These are phyloP conservation scores for Pachypsylla venusta DNA, from an alignment of 1,140 invertebrate species.

Conservation along the genomic window DNA sequence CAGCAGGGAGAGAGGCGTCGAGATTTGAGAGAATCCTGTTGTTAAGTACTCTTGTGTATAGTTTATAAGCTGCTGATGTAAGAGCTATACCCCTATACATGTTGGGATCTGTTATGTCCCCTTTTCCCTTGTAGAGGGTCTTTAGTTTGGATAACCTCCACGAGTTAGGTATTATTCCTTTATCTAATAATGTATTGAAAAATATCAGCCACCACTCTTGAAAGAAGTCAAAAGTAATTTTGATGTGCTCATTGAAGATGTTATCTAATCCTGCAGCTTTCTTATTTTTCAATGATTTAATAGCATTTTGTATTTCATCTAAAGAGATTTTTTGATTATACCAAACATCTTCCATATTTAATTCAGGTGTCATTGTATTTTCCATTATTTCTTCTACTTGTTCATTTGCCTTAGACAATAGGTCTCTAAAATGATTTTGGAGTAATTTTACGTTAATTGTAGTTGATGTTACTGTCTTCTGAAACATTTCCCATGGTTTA, in stretches of 20 bases:
- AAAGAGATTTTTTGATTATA: slow-evolving; percentile 1
- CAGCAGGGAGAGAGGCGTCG: not conserved
- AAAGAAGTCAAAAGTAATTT: not conserved
- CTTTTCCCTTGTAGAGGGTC: slow-evolving; percentile 10
- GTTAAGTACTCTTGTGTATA: not conserved
- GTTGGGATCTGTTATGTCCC: not conserved
- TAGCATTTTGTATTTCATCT: not conserved
- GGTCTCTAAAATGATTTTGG: not conserved
- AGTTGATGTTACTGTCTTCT: not conserved
- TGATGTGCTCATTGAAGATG: slow-evolving; percentile 9
- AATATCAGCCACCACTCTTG: slow-evolving; percentile 2
- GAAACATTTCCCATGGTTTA: not conserved
- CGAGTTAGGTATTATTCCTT: not conserved
- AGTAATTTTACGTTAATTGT: not conserved
- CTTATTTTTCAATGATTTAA: not conserved
- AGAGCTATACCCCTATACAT: slow-evolving; percentile 6
- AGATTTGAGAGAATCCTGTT: not conserved
- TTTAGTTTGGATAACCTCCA: not conserved
- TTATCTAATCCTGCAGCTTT: slow-evolving; percentile 9
- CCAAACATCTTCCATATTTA: not conserved
- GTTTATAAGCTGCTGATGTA: slow-evolving; percentile 7
- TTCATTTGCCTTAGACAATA: not conserved
- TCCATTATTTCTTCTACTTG: not conserved
- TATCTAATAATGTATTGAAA: not conserved
- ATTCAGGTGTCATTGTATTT: not conserved